Evolutionary conservation across 1,140 invertebrate genomes (phyloP), one percentile per base, ranked within the genome.

Genomic region (Cotesia vestalis): DNA sequence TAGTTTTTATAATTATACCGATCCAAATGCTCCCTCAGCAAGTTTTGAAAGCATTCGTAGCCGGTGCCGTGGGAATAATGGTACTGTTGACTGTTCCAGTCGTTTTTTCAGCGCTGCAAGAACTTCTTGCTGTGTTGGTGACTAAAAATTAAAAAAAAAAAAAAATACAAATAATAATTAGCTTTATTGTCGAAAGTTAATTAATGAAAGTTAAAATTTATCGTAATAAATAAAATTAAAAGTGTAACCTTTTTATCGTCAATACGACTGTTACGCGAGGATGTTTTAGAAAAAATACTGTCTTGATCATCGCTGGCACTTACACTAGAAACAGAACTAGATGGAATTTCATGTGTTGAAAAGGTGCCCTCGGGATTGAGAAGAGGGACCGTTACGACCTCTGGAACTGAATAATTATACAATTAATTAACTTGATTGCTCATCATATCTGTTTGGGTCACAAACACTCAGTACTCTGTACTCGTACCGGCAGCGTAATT

Each of bases 21-120:
- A 95, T 85, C 95, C 95, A 85, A 96, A 97, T 61, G 94, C 93
- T 73, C 95, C 95, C 84, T 96, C 95, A 20, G 95, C 95, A 38
- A 97, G 88, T 82, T 96, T 95, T 55, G 95, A 94, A 69, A 96
- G 89, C 91, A 96, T 95, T 73, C 94, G 88, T 40, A 97, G 90
- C 80, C 94, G 89, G 84, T 95, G 94, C 76, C 95, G 88, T 72
- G 94, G 94, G 84, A 96, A 94, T 88, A 96, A 93, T 74, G 91
- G 90, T 59, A 94, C 91, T 68, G 89, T 89, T 20, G 91, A 91
- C 70, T 90, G 90, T 83, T 93, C 91, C 75, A 94, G 84, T 66
- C 92, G 89, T 81, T 89, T 89, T 84, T 91, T 92, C 76, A 93
- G 85, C 55, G 92, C 91, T 62, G 88, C 88, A 68, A 93, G 85